These are phyloP conservation scores for Hymenopus coronatus DNA, from an alignment of 2,888 invertebrate genomes.

Conservation along the genomic window DNA sequence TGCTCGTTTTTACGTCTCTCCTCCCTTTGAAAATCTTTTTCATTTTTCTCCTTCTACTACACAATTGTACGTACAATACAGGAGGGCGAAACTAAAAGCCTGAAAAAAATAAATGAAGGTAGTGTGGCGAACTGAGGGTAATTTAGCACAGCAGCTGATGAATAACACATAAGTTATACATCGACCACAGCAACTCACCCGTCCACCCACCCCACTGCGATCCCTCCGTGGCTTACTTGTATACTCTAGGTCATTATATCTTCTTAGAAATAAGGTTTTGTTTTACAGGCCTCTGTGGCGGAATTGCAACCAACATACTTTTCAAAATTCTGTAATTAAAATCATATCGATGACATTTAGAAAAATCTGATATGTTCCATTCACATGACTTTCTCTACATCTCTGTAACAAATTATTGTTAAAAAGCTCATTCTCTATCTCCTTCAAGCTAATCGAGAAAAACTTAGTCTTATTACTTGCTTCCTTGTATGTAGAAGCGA, in stretches of 20 bases:
- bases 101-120: constrained; percentile 13
- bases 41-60: not conserved
- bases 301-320: too few relatives aligned
- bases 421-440: too few relatives aligned
- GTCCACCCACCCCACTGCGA: not conserved
- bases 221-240: not conserved
- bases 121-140: constrained; percentile 2
- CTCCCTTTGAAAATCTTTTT: not conserved
- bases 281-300: not conserved
- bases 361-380: too few relatives aligned
- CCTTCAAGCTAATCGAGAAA: too few relatives aligned
- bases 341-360: too few relatives aligned
- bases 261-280: not conserved
- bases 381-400: too few relatives aligned
- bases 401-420: too few relatives aligned
- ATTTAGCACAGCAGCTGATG: constrained; percentile 10
- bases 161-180: constrained; percentile 21
- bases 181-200: not conserved
- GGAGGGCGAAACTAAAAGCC: constrained; percentile 4
- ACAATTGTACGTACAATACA: constrained; percentile 3
- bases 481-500: too few relatives aligned
- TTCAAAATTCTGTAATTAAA: too few relatives aligned
- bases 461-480: too few relatives aligned
- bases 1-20: not conserved
- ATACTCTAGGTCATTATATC: not conserved